Base-by-base conservation (phyloP, 2,113 vertebrate species). In the Ochotona princeps region DNA sequence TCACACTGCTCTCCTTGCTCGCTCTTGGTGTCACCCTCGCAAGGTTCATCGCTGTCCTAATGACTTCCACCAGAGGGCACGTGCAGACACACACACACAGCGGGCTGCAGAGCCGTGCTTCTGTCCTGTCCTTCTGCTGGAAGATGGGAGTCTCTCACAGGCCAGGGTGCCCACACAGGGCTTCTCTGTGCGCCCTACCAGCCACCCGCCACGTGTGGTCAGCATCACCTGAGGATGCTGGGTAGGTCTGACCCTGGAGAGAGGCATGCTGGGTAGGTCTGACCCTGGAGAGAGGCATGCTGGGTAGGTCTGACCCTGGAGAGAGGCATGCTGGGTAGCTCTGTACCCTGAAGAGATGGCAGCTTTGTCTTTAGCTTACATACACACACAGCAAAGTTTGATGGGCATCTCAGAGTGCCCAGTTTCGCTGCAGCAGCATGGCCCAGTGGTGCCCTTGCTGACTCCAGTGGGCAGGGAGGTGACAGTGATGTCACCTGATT, bases 351-450 rank as follows among this genome's bases (percentile, higher is more conserved):
- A 74, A 78, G 63, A 90, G 87, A 63, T 15, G 21, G 81, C 47
- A 20, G 54, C 21, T 12, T 47, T 18, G 26, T 23, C 30, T 30
- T 72, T 72, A 86, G 47, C 80, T n/a, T 74, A 21, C 72, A 8
- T 51, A 14, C 0, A 3, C 5, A 10, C 2, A 2, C 63, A 73
- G 70, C 70, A 15, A 35, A 44, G 38, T 47, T 92, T 88, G 65
- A 65, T 47, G 35, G 66, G 51, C 93, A 67, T n/a, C 76, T 92
- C 89, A 83, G 32, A 76, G 79, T 57, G 54, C 75, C 49, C 17
- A 72, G 57, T 1, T 5, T 20, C 15, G 8, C 51, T 72, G 70
- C 79, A 2, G 38, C 38, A 8, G 72, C 7, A 13, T 20, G 73
- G 51, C 32, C 84, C 35, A 28, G 7, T 0, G 4, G 13, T 38